Conservation (phyloP, 2,113 vertebrate genomes). For the Datnioides undecimradiatus region DNA sequence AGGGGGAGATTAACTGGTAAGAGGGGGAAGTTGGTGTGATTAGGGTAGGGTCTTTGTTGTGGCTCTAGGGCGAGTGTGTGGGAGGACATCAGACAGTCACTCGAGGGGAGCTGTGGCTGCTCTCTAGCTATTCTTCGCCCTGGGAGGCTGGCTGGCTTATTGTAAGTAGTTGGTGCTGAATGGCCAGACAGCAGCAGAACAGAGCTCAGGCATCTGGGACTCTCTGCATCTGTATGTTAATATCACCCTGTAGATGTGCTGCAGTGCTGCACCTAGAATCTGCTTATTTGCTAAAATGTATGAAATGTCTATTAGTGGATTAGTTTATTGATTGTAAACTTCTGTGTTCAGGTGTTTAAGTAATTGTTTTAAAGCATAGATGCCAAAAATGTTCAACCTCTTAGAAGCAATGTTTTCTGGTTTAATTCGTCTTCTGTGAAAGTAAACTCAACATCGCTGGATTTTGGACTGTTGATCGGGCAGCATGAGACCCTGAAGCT, state of each 20-base stretch:
- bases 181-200: slow-evolving; percentile 30
- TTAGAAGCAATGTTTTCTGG: neutral
- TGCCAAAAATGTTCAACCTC: neutral
- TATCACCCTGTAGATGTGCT: neutral
- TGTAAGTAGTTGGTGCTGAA: slow-evolving; percentile 52
- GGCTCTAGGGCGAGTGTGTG: slow-evolving; percentile 62
- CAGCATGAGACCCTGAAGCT: neutral
- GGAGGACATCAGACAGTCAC: slow-evolving; percentile 69
- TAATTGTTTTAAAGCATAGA: neutral
- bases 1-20: slow-evolving; percentile 38
- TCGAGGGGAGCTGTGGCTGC: slow-evolving; percentile 31
- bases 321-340: neutral
- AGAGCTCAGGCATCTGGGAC: slow-evolving; percentile 38
- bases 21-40: slow-evolving; percentile 67
- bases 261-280: neutral
- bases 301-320: neutral
- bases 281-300: neutral
- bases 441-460: neutral
- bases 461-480: neutral
- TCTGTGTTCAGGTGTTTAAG: neutral
- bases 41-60: slow-evolving; percentile 66
- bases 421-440: neutral
- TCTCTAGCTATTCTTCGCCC: slow-evolving; percentile 31
- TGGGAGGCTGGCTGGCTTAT: slow-evolving; percentile 40
- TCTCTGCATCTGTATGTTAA: slow-evolving; percentile 4